phyloP scores from a whole-genome alignment of 2,888 invertebrate genomes.

The Hyppa rectilinea region DNA sequence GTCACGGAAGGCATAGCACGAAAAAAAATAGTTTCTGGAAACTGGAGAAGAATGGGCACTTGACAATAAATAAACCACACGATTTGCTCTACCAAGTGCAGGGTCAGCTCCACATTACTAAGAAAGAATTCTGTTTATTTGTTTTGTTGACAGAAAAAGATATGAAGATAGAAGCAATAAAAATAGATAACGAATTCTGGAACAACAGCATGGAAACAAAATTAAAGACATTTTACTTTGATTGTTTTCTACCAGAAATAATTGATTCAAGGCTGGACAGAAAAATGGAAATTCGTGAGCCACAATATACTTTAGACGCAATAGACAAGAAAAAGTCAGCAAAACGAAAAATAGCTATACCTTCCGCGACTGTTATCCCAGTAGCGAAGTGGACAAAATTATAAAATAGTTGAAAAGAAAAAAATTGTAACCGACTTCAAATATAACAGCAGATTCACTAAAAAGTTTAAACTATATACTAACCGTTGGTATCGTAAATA shows the following conservation, averaged over 20 bases:
- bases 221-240: constrained; percentile 30
- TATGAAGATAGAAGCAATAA: constrained; percentile 21
- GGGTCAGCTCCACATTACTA: constrained; percentile 23
- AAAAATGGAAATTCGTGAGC: constrained; percentile 18
- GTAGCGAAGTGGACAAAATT: not conserved
- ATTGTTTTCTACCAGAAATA: constrained; percentile 31
- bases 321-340: not conserved
- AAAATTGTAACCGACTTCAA: too few species aligned
- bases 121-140: constrained; percentile 24
- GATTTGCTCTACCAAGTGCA: constrained; percentile 28
- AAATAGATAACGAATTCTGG: constrained; percentile 24
- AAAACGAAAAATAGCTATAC: constrained; percentile 6
- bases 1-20: not conserved
- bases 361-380: not conserved
- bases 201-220: constrained; percentile 11
- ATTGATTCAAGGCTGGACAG: constrained; percentile 20
- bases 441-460: too few species aligned
- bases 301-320: constrained; percentile 12
- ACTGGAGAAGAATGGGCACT: constrained; percentile 11
- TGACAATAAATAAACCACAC: constrained; percentile 20
- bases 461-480: too few species aligned
- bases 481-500: too few species aligned
- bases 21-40: constrained; percentile 6
- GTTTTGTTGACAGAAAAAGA: constrained; percentile 26
- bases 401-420: not conserved